phyloP scores from a whole-genome alignment of 53 echinoderm and acorn worm species.

The Patiria pectinifera region DNA sequence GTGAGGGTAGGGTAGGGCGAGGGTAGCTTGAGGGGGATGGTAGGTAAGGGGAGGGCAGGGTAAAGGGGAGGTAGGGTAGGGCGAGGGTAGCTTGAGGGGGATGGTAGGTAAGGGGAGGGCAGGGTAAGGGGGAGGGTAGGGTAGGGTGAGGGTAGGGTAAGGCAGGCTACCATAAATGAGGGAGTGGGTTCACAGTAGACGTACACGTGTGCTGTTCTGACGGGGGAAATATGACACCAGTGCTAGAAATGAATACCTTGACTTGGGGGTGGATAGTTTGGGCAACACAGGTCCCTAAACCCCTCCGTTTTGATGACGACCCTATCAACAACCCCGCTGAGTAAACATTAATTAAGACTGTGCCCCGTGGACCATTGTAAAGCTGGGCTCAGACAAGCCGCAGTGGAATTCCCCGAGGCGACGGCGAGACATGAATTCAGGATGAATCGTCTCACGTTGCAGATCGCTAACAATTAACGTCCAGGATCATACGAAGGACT shows the following conservation, averaged over 20 bases:
- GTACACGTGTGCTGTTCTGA: no score
- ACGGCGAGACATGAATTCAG: not conserved
- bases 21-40: no score
- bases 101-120: no score
- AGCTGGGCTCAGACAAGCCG: not conserved
- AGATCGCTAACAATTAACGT: not conserved
- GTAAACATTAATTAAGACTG: constrained; percentile 50
- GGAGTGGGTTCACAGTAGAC: no score
- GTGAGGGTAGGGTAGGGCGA: no score
- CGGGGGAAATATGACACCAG: not conserved
- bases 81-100: no score
- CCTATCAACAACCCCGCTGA: not conserved
- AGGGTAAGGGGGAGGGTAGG: no score
- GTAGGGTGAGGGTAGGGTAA: no score
- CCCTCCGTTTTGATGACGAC: not conserved
- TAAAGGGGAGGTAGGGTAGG: no score
- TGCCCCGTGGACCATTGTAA: not conserved
- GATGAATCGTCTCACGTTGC: not conserved
- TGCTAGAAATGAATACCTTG: not conserved
- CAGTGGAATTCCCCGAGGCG: not conserved
- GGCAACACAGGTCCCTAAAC: not conserved
- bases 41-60: no score
- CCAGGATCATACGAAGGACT: not conserved
- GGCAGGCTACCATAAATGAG: no score
- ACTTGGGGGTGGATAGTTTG: not conserved